Percentiles rank a stretch among this genome's conserved stretches.
phyloP scores from a whole-genome alignment of 2,113 vertebrate species.

The Sardina pilchardus region DNA sequence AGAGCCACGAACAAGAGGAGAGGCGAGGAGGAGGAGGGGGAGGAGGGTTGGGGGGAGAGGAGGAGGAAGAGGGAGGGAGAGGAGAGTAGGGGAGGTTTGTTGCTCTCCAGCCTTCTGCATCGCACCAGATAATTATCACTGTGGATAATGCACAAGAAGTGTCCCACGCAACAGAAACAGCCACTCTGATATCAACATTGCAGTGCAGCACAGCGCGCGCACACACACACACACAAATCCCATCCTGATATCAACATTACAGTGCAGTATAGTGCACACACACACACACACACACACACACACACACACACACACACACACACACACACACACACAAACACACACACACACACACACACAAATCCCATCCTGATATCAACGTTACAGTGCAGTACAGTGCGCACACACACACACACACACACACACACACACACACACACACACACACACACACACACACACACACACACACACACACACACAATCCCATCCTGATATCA shows the following conservation, averaged over 20 bases:
- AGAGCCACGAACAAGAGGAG: neutral
- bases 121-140: neutral
- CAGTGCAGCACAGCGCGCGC: neutral
- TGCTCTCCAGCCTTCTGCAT: neutral
- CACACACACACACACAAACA: constrained; percentile 27
- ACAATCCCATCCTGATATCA: neutral
- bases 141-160: constrained; percentile 10
- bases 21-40: neutral
- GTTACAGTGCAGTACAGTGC: neutral
- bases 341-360: constrained; percentile 1
- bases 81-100: neutral
- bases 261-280: too few species aligned
- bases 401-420: neutral
- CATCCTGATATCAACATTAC: neutral
- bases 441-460: neutral
- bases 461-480: neutral
- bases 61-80: neutral
- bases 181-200: neutral
- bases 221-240: neutral
- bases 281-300: neutral
- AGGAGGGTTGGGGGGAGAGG: neutral
- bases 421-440: too few species aligned
- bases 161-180: neutral
- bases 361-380: neutral
- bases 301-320: constrained; percentile 34